These are phyloP conservation scores for crab-eating macaque (Macaca fascicularis) DNA, from an alignment of 2,113 vertebrate genomes.

Conservation along the genomic window T2T-MFA8v1.1 NC_088393.1:65937501-65938000, in stretches of 20 bases:
- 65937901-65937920: background rate
- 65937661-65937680: no score
- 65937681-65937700: background rate
- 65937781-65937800: background rate
- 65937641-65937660: background rate
- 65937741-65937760: background rate
- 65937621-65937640: no score
- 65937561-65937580: background rate
- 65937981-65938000: background rate
- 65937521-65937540: no score
- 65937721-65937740: background rate
- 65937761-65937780: background rate
- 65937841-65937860: background rate
- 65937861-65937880: background rate
- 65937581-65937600: background rate
- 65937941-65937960: background rate
- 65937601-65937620: background rate
- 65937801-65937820: background rate
- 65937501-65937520: no score
- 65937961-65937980: background rate
- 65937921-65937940: fast-evolving
- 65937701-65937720: background rate
- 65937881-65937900: background rate
- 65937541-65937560: background rate
- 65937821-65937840: background rate